Evolutionary conservation across 2,888 invertebrate genomes (phyloP).

Genomic region (Ypsolopha scabrella): DNA sequence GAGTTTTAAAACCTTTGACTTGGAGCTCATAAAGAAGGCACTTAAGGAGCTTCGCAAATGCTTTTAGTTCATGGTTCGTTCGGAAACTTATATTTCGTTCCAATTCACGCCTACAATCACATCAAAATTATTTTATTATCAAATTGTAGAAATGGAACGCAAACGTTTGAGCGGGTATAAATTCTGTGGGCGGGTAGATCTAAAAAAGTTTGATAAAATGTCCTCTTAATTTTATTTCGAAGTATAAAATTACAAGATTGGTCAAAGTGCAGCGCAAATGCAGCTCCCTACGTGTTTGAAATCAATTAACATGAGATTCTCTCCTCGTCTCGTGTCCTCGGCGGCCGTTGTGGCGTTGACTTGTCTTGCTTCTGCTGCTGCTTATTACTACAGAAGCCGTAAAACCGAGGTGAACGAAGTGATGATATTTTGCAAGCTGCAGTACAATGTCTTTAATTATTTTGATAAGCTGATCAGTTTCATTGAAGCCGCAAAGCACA

Average conservation of each 20-base stretch:
- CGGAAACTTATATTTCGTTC: too few species aligned
- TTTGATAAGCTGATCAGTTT: conserved; percentile 58
- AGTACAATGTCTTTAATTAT: conserved; percentile 53
- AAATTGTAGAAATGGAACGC: neutral
- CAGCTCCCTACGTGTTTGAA: conserved; percentile 40
- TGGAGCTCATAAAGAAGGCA: too few species aligned
- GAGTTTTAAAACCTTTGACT: too few species aligned
- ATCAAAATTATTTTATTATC: too few species aligned
- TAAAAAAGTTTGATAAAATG: conserved; percentile 17
- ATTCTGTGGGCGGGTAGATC: conserved; percentile 42
- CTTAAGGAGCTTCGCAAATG: too few species aligned
- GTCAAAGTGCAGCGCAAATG: conserved; percentile 22
- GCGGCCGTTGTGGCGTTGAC: conserved; percentile 49
- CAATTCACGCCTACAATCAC: too few species aligned
- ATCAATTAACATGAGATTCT: conserved; percentile 27
- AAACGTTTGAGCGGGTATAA: too few species aligned
- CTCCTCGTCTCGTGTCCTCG: conserved; percentile 44
- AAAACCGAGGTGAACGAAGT: conserved; percentile 52
- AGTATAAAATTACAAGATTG: too few species aligned
- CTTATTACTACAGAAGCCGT: conserved; percentile 50
- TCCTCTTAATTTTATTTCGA: conserved; percentile 49
- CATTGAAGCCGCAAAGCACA: conserved; percentile 45
- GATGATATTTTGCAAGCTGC: conserved; percentile 63
- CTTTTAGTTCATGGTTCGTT: too few species aligned
- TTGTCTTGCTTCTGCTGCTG: conserved; percentile 54